Evolutionary conservation across 2,888 invertebrate genomes (phyloP).

Genomic region (Plusia festucae): DNA sequence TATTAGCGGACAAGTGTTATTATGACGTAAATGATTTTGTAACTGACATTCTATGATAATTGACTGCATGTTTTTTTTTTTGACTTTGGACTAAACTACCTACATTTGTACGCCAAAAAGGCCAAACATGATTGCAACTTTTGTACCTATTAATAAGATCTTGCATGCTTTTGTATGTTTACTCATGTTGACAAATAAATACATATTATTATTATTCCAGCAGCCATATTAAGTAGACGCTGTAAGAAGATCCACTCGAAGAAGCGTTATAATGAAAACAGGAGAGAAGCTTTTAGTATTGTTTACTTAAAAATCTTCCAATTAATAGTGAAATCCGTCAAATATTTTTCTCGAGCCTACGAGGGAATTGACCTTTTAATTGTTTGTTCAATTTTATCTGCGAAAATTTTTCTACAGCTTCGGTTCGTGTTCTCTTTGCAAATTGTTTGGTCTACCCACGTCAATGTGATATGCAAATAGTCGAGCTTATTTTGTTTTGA

Average conservation of each 20-base stretch:
- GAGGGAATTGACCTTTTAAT: constrained; percentile 45
- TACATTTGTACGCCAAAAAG: too few relatives aligned
- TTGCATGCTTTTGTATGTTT: too few relatives aligned
- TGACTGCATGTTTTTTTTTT: too few relatives aligned
- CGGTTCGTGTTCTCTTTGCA: constrained; percentile 33
- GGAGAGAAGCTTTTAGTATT: constrained; percentile 3
- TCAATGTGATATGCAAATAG: constrained; percentile 41
- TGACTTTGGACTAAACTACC: too few relatives aligned
- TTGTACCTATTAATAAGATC: too few relatives aligned
- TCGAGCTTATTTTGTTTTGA: constrained; percentile 22
- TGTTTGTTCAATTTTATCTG: constrained; percentile 60
- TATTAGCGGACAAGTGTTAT: too few relatives aligned
- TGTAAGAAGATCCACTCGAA: background rate
- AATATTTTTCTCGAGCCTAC: constrained; percentile 35
- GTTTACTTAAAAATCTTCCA: background rate
- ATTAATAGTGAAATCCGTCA: constrained; percentile 35
- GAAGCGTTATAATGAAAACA: background rate
- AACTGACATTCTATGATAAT: too few relatives aligned
- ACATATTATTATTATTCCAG: too few relatives aligned
- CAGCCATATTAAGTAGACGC: background rate
- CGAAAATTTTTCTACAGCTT: constrained; percentile 35
- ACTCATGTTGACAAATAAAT: too few relatives aligned
- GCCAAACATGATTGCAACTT: too few relatives aligned
- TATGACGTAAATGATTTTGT: too few relatives aligned
- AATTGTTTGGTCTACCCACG: constrained; percentile 11